Percentiles rank a stretch among this genome's conserved stretches.
phyloP scores from a whole-genome alignment of 2,888 invertebrate species.

The Myopa testacea region DNA sequence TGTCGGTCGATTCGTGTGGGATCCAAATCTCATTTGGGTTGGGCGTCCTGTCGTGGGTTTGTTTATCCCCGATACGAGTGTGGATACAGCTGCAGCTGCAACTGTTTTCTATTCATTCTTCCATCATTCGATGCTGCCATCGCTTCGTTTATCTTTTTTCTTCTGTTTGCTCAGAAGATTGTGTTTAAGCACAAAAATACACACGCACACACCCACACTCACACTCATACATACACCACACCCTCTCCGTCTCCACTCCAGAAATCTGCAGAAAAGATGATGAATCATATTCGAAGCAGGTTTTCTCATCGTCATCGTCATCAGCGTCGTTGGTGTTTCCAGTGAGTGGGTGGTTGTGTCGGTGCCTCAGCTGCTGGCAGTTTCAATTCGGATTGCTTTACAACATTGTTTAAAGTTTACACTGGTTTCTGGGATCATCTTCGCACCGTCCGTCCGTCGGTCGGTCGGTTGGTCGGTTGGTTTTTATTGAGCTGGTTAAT shows the following conservation, averaged over 20 bases:
- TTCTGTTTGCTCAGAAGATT: constrained; percentile 47
- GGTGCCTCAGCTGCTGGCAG: constrained; percentile 43
- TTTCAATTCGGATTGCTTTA: constrained; percentile 45
- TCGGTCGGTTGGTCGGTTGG: not conserved
- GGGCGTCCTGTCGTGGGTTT: constrained; percentile 24
- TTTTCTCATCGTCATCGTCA: constrained; percentile 37
- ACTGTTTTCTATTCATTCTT: constrained; percentile 29
- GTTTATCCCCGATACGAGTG: constrained; percentile 42
- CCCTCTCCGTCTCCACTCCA: not conserved
- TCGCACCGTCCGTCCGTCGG: not conserved
- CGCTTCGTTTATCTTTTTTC: constrained; percentile 45
- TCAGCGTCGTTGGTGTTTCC: constrained; percentile 24
- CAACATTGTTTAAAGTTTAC: constrained; percentile 42
- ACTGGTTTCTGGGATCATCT: constrained; percentile 30
- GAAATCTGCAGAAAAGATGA: constrained; percentile 37
- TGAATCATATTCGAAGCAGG: constrained; percentile 44
- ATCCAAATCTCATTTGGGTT: not conserved
- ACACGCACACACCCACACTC: constrained; percentile 30
- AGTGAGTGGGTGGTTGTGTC: not conserved
- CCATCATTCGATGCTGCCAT: not conserved
- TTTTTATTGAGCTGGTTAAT: constrained; percentile 29
- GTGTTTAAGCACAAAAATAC: constrained; percentile 34
- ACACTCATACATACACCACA: constrained; percentile 24
- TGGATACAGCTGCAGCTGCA: constrained; percentile 44
- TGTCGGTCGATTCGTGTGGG: not conserved